Percentiles rank a stretch among this genome's conserved stretches.
Conservation (phyloP, 2,797 vertebrate genomes). For the Bucorvus abyssinicus region DNA sequence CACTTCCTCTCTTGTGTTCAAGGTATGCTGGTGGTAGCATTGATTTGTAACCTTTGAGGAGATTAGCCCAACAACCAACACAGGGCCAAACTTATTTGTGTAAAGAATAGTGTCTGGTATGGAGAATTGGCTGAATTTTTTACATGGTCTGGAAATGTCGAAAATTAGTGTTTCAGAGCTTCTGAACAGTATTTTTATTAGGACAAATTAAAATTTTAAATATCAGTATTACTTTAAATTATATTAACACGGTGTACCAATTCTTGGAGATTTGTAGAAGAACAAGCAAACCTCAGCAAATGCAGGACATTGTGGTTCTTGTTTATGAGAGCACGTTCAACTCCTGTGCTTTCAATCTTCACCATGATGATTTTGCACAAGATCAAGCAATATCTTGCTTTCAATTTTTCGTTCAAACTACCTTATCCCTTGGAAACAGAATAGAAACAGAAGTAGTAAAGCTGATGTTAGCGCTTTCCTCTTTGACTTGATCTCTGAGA, state of each 20-base stretch:
- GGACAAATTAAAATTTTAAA: neutral
- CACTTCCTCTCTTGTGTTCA: neutral
- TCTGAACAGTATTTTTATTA: neutral
- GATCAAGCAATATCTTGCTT: neutral
- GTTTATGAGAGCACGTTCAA: neutral
- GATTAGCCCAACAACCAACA: neutral
- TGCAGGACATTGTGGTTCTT: neutral
- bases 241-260: neutral
- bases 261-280: neutral
- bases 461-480: neutral
- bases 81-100: neutral
- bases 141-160: fast-evolving
- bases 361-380: neutral
- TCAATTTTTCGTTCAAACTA: neutral
- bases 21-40: fast-evolving
- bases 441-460: neutral
- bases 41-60: neutral
- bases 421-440: neutral
- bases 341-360: neutral
- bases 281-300: neutral
- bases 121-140: neutral
- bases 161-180: neutral
- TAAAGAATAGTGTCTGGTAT: neutral
- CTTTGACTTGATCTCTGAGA: neutral
- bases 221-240: neutral